Percentiles rank a stretch among this genome's conserved stretches.
phyloP scores from a whole-genome alignment of 2,113 vertebrate species.

The Neotoma lepida region DNA sequence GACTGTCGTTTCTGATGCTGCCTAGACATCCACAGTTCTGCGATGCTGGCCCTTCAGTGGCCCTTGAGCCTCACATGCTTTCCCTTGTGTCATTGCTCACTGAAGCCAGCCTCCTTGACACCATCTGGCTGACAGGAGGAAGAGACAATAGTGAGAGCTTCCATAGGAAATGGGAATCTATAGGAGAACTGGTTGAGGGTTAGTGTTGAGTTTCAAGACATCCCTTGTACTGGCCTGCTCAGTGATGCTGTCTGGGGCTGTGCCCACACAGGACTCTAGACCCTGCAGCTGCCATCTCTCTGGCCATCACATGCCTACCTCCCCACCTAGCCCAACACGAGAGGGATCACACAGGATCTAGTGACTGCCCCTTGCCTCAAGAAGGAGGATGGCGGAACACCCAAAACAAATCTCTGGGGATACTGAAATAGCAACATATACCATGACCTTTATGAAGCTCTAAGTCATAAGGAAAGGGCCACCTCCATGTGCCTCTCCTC shows the following conservation, averaged over 20 bases:
- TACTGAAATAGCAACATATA: slow-evolving; percentile 11
- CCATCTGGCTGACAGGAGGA: not conserved
- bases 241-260: slow-evolving; percentile 32
- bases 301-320: not conserved
- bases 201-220: slow-evolving; percentile 24
- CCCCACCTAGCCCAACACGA: not conserved
- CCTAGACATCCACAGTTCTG: not conserved
- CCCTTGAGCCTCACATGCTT: not conserved
- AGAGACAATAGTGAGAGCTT: not conserved
- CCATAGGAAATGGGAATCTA: slow-evolving; percentile 44
- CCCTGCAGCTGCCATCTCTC: not conserved
- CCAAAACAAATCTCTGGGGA: slow-evolving; percentile 67
- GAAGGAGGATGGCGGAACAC: slow-evolving; percentile 13
- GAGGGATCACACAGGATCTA: not conserved
- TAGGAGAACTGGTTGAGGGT: not conserved
- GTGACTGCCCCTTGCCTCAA: not conserved
- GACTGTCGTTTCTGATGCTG: not conserved
- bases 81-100: not conserved
- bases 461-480: not conserved
- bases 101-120: not conserved
- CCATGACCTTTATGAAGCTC: slow-evolving; percentile 47
- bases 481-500: not conserved
- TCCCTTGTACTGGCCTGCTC: not conserved
- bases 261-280: slow-evolving; percentile 25
- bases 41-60: not conserved